These are phyloP conservation scores for Metaphire vulgaris DNA, from an alignment of 1,140 invertebrate species.

Conservation along the genomic window DNA sequence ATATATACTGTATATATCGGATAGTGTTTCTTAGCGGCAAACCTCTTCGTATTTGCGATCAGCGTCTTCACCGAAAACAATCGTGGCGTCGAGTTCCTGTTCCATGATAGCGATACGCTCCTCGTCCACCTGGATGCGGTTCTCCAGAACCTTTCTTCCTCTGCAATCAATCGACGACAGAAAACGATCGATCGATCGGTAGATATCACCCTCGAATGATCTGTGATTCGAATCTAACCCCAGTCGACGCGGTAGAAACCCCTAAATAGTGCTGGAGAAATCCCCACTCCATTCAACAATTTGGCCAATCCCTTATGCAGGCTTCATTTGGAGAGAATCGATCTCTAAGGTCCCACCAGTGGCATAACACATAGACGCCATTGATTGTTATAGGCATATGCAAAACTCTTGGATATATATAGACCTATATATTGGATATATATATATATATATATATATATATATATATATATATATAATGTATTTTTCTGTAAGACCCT, in stretches of 20 bases:
- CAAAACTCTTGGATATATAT: not conserved
- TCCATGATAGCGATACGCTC: constrained; percentile 98
- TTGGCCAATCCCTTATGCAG: not conserved
- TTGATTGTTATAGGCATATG: too few relatives aligned
- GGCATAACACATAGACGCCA: too few relatives aligned
- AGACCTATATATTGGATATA: not conserved
- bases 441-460: not conserved
- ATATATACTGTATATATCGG: too few relatives aligned
- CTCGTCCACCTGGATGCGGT: constrained; percentile 95
- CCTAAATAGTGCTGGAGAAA: not conserved
- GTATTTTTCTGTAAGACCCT: not conserved
- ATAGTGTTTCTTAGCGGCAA: not conserved
- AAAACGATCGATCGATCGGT: not conserved
- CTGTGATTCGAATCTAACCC: not conserved
- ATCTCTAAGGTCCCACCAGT: too few relatives aligned
- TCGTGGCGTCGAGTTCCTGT: constrained; percentile 94
- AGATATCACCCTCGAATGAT: not conserved
- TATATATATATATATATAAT: not conserved
- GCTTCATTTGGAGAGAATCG: not conserved
- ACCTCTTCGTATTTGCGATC: constrained; percentile 99
- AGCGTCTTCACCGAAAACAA: constrained; percentile 96
- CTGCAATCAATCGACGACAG: constrained; percentile 53
- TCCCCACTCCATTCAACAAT: not conserved
- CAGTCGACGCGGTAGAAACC: not conserved
- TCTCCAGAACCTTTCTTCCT: constrained; percentile 98